Conservation (phyloP, 2,888 invertebrate species). For the Xylota segnis region DNA sequence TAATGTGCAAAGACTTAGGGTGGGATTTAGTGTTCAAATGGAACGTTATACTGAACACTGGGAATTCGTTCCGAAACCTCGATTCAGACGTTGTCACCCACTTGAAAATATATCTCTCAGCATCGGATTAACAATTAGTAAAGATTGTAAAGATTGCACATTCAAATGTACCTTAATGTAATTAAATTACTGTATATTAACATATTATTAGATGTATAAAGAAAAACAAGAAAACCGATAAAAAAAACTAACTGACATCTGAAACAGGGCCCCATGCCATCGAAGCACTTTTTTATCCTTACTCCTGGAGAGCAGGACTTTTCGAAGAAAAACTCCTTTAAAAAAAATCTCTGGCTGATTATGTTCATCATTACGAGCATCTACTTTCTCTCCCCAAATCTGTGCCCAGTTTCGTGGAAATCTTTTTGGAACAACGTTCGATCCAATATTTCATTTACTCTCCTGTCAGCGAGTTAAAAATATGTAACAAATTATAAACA, state of each 20-base stretch:
- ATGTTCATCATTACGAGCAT: too few species aligned
- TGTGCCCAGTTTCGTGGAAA: too few species aligned
- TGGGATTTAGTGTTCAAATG: too few species aligned
- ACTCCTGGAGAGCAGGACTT: not conserved
- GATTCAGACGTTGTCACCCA: not conserved
- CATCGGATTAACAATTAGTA: not conserved
- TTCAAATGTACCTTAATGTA: slow-evolving; percentile 44
- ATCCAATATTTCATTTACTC: not conserved
- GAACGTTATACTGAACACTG: not conserved
- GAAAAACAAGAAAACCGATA: not conserved
- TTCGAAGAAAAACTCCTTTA: too few species aligned
- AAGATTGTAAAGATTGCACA: slow-evolving; percentile 14
- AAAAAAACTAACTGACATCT: not conserved
- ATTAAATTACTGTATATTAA: slow-evolving; percentile 30
- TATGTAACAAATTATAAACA: not conserved
- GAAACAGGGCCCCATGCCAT: not conserved
- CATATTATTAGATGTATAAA: slow-evolving; percentile 15
- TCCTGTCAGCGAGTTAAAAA: not conserved
- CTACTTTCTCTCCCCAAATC: too few species aligned
- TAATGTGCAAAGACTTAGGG: too few species aligned
- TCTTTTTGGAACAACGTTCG: not conserved
- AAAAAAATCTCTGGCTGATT: too few species aligned
- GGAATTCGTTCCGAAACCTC: not conserved
- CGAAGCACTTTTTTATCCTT: not conserved
- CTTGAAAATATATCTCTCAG: not conserved